These are phyloP conservation scores for Drosophila truncata DNA, from an alignment of 1,140 invertebrate species.

Conservation along the genomic window DNA sequence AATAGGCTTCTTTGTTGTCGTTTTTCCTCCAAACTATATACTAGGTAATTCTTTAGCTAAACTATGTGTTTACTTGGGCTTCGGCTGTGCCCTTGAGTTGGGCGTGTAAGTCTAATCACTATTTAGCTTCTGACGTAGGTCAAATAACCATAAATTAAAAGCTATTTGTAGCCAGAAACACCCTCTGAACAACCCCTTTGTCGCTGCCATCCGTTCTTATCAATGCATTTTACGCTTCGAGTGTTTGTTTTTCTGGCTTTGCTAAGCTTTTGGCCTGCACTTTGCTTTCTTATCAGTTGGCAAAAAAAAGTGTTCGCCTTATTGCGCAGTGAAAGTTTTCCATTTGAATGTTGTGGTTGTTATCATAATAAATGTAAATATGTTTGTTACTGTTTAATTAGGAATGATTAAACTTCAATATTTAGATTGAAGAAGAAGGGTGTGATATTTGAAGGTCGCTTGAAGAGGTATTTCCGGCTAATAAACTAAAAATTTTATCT, in stretches of 20 bases:
- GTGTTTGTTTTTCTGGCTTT: constrained; percentile 40
- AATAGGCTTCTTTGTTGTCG: constrained; percentile 28
- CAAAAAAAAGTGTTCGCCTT: constrained; percentile 47
- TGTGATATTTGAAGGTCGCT: constrained; percentile 5
- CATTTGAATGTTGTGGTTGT: constrained; percentile 38
- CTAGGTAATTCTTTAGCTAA: background rate
- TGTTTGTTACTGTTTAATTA: constrained; percentile 41
- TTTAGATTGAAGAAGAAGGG: background rate
- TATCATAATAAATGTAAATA: constrained; percentile 40
- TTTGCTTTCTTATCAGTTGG: constrained; percentile 65
- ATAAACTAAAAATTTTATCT: background rate
- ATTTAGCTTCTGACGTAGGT: constrained; percentile 44
- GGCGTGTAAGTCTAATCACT: constrained; percentile 7
- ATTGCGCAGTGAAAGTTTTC: constrained; percentile 84
- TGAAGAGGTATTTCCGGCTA: background rate
- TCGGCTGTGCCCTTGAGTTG: constrained; percentile 28
- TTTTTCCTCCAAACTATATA: background rate
- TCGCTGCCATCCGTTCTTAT: constrained; percentile 37
- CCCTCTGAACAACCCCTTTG: background rate
- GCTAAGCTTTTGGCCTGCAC: constrained; percentile 50
- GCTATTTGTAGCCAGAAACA: constrained; percentile 4
- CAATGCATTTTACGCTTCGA: constrained; percentile 51
- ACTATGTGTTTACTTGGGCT: background rate
- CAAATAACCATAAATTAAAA: constrained; percentile 49
- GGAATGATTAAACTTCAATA: constrained; percentile 34